A percentile compares a stretch with the other conserved stretches of the same genome.
phyloP scores from a whole-genome alignment of 2,113 vertebrate species.

The Acrocephalus arundinaceus region DNA sequence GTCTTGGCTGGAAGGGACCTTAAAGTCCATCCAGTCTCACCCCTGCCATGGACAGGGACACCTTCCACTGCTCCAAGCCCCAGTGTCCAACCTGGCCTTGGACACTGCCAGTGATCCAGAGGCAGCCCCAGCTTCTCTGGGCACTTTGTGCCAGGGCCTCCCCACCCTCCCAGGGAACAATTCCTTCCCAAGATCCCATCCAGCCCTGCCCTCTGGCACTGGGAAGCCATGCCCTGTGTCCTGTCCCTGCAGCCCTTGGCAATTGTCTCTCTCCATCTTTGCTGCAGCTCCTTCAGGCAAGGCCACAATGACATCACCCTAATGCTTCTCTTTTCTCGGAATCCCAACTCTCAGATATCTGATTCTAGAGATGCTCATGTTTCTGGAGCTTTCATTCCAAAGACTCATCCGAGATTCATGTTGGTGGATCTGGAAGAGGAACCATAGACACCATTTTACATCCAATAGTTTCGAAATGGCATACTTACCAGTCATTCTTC shows the following conservation, averaged over 20 bases:
- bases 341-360: accelerated
- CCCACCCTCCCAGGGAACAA: neutral
- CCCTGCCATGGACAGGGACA: neutral
- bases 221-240: neutral
- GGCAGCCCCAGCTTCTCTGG: neutral
- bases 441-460: neutral
- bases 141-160: neutral
- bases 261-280: too few relatives aligned
- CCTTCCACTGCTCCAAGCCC: neutral
- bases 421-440: neutral
- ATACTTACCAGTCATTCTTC: neutral
- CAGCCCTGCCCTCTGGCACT: neutral
- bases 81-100: accelerated
- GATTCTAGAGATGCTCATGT: neutral
- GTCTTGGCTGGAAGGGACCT: accelerated
- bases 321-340: neutral
- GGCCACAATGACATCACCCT: accelerated
- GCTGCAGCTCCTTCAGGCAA: neutral
- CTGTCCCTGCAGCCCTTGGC: neutral
- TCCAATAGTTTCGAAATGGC: neutral
- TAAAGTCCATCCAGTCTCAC: accelerated
- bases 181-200: neutral
- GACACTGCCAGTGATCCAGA: neutral
- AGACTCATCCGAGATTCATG: neutral
- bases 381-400: neutral